Conservation (phyloP, 2,113 vertebrate genomes). For the Burhinus bistriatus region DNA sequence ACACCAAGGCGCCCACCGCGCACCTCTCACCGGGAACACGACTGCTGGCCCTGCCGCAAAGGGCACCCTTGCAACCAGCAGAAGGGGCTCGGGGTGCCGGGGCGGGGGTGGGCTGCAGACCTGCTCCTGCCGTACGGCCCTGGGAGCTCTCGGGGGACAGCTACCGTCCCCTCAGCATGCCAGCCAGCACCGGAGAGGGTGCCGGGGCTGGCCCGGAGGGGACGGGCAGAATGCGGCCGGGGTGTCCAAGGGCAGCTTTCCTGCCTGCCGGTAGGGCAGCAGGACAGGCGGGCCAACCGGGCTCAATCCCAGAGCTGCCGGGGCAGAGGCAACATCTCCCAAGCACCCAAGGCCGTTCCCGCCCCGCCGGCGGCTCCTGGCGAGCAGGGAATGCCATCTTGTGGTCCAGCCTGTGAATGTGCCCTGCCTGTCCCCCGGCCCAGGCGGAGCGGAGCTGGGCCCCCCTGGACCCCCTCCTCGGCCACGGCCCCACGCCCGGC, state of each 20-base stretch:
- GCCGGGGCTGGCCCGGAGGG: background rate
- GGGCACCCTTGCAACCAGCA: background rate
- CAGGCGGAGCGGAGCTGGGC: background rate
- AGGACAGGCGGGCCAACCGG: background rate
- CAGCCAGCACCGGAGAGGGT: background rate
- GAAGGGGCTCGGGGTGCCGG: background rate
- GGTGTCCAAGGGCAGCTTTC: background rate
- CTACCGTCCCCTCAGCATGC: background rate
- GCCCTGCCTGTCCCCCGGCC: background rate
- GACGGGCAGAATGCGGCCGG: background rate
- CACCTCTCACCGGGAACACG: accelerated
- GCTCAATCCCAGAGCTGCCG: background rate
- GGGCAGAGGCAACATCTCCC: no score
- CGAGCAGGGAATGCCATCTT: constrained; percentile 55
- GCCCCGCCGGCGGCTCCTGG: background rate
- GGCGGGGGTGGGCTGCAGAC: accelerated
- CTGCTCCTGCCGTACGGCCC: accelerated
- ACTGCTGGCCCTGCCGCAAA: accelerated
- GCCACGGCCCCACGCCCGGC: background rate
- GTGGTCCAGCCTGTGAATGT: background rate
- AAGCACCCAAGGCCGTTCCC: background rate
- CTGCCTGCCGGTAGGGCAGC: background rate
- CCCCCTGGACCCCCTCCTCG: background rate
- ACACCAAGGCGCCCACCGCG: accelerated
- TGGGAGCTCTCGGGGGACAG: background rate